Percentiles rank a stretch among this genome's conserved stretches.
phyloP scores from a whole-genome alignment of 2,888 invertebrate genomes.

The Cephus nigrinus region DNA sequence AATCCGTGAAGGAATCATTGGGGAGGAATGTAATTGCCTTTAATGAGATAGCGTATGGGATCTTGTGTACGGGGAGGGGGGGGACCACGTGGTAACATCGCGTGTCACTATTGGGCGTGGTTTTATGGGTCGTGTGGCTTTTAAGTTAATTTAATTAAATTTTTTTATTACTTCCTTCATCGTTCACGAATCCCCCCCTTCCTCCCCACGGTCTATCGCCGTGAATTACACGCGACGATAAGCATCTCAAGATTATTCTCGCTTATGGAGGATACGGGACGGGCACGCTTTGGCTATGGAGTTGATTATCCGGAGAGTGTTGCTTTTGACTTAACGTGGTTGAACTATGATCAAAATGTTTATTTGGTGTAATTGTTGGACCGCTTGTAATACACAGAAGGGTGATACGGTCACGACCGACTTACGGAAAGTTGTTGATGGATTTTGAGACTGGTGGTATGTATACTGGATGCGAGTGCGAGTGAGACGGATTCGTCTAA shows the following conservation, averaged over 20 bases:
- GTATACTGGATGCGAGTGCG: background rate
- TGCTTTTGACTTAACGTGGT: background rate
- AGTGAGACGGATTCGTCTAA: background rate
- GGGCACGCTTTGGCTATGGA: background rate
- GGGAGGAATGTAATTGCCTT: background rate
- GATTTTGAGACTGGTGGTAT: background rate
- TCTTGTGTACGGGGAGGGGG: no score
- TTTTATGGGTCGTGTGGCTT: conserved; percentile 35
- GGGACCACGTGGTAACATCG: conserved; percentile 19
- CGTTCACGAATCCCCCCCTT: background rate
- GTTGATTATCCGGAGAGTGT: background rate
- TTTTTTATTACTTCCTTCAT: background rate
- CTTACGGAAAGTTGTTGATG: background rate
- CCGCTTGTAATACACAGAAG: background rate
- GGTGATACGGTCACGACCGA: background rate
- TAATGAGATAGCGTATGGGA: background rate
- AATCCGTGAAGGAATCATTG: conserved; percentile 15
- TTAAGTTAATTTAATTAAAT: conserved; percentile 42
- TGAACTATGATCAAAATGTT: background rate
- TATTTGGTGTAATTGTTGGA: background rate
- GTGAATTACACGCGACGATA: conserved; percentile 36
- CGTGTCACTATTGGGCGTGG: conserved; percentile 39
- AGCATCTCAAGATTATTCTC: conserved; percentile 27
- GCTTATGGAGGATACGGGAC: background rate
- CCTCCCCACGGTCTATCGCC: no score